A percentile compares a stretch with the other conserved stretches of the same genome.
These are phyloP conservation scores for Pavo muticus DNA, from an alignment of 2,113 vertebrate species.

Conservation along the genomic window DNA sequence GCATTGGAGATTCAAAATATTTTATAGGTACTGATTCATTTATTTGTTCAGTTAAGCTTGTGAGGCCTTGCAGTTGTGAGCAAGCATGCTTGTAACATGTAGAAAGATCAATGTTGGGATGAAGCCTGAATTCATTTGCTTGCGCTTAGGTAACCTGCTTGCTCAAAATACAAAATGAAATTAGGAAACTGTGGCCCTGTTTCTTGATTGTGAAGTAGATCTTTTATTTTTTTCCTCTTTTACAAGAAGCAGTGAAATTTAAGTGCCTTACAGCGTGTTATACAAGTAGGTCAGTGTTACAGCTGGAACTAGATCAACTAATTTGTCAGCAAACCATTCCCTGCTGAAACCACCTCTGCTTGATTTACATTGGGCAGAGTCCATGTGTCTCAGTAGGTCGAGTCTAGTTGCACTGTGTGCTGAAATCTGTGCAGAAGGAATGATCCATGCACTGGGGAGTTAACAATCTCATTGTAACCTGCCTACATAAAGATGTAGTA, in stretches of 20 bases:
- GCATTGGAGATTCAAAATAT: not conserved
- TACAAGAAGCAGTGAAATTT: not conserved
- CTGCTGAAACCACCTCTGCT: not conserved
- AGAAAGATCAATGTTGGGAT: not conserved
- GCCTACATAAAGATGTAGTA: not conserved
- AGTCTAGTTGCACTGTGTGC: not conserved
- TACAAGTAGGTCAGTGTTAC: slow-evolving; percentile 35
- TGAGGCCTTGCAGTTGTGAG: not conserved
- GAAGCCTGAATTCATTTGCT: not conserved
- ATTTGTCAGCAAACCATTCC: not conserved
- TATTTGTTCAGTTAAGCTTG: not conserved
- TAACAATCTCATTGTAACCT: not conserved
- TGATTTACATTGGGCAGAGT: not conserved
- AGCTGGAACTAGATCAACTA: slow-evolving; percentile 23
- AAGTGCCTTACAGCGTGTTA: not conserved
- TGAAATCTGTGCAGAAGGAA: not conserved
- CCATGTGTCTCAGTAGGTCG: not conserved
- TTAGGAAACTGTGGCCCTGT: not conserved
- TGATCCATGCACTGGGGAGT: not conserved
- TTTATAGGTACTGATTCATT: not conserved
- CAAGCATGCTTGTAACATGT: fast-evolving
- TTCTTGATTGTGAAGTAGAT: not conserved
- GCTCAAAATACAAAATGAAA: not conserved
- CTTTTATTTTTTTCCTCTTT: not conserved
- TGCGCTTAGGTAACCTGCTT: not conserved